These are phyloP conservation scores for Himantopus leucocephalus DNA, from an alignment of 2,113 vertebrate species.

Conservation along the genomic window DNA sequence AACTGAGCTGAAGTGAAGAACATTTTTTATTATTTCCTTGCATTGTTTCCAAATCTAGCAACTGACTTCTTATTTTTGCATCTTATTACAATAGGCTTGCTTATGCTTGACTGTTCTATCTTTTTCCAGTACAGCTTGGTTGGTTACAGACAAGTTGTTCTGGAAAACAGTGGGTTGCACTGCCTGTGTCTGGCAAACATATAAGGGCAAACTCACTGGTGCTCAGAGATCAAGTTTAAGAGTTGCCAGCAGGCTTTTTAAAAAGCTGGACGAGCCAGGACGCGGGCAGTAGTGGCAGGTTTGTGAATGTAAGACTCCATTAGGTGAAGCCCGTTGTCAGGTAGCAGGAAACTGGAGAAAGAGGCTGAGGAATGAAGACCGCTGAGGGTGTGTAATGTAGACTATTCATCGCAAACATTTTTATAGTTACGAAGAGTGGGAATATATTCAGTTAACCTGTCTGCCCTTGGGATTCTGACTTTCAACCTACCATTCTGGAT, in stretches of 20 bases:
- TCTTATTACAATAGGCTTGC: neutral
- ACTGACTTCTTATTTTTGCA: neutral
- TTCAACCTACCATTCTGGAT: neutral
- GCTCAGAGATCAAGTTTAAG: neutral
- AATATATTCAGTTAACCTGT: neutral
- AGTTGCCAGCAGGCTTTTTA: neutral
- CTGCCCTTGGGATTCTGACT: neutral
- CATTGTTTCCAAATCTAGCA: neutral
- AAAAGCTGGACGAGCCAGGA: neutral
- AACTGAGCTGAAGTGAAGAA: neutral
- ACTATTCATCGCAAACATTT: neutral
- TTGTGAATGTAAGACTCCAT: neutral
- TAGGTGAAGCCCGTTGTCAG: neutral
- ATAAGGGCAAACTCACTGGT: neutral
- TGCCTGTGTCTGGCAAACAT: neutral
- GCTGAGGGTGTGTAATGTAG: fast-evolving
- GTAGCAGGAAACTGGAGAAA: neutral
- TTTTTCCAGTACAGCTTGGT: neutral
- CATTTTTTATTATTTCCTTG: neutral
- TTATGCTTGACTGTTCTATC: neutral
- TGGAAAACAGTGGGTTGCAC: neutral
- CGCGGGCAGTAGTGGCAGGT: neutral
- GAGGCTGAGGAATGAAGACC: neutral
- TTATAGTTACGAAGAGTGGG: neutral
- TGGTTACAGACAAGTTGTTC: neutral